Percentiles rank a stretch among this genome's conserved stretches.
Evolutionary conservation across 1,140 invertebrate genomes (phyloP).

Genomic region (Heterodera schachtii): DNA sequence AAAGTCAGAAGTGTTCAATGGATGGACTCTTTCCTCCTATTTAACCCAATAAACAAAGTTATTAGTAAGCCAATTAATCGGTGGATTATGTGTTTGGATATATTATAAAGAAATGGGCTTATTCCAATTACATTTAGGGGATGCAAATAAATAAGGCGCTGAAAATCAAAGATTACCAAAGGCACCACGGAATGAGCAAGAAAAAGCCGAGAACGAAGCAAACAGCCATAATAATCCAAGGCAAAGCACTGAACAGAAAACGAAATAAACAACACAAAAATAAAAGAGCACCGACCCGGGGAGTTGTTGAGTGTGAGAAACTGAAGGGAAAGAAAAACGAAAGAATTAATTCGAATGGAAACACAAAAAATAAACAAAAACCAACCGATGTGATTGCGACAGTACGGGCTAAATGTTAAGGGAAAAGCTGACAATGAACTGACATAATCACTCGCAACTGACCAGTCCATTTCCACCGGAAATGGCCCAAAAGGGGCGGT

Average conservation of each 20-base stretch:
- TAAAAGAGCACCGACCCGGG: neutral
- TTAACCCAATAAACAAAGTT: no score
- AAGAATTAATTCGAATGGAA: neutral
- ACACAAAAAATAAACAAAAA: neutral
- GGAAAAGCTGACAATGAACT: neutral
- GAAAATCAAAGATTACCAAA: conserved; percentile 32
- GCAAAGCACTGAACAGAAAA: neutral
- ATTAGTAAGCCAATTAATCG: no score
- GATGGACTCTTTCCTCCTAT: no score
- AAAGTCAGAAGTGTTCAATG: no score
- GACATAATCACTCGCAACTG: conserved; percentile 26
- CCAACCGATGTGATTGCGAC: conserved; percentile 18
- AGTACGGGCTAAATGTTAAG: conserved; percentile 14
- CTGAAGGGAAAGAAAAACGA: neutral
- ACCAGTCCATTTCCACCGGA: conserved; percentile 61
- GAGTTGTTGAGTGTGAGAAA: conserved; percentile 6
- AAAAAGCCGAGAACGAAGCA: conserved; percentile 59
- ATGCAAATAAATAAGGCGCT: no score
- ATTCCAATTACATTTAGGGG: no score
- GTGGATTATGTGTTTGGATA: no score
- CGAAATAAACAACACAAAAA: neutral
- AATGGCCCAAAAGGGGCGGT: conserved; percentile 53
- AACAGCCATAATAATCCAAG: conserved; percentile 7
- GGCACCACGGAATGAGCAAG: conserved; percentile 46
- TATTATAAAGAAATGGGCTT: no score